These are phyloP conservation scores for Camponotus floridanus DNA, from an alignment of 1,140 invertebrate genomes.

Conservation along the genomic window DNA sequence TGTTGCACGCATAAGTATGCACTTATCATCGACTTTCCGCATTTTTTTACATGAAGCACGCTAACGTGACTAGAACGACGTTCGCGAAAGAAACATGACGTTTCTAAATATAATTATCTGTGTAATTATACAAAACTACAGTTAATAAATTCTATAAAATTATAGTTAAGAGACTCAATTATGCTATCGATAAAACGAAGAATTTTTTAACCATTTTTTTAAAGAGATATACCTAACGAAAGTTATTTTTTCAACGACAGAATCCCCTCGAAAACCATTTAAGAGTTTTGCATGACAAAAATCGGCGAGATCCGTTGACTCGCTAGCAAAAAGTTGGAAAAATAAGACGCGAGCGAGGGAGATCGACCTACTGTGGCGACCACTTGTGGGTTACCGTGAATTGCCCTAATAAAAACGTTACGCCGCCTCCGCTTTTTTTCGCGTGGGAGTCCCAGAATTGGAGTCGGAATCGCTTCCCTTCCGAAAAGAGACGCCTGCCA, in stretches of 20 bases:
- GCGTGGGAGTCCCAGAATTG: constrained; percentile 76
- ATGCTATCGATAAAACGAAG: background rate
- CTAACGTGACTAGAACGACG: background rate
- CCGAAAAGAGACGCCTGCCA: constrained; percentile 66
- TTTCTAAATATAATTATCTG: background rate
- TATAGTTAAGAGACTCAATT: background rate
- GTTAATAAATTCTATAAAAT: background rate
- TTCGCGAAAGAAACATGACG: background rate
- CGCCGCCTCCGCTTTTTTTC: constrained; percentile 76
- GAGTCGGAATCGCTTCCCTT: constrained; percentile 26
- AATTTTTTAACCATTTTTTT: background rate
- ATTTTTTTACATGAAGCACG: constrained; percentile 16
- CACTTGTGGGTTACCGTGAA: constrained; percentile 82
- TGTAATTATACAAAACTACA: background rate
- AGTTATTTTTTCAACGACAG: no score
- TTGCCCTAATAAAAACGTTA: constrained; percentile 85
- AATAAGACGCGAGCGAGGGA: constrained; percentile 19
- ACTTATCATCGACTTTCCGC: constrained; percentile 4
- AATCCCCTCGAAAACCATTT: background rate
- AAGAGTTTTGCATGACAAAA: background rate
- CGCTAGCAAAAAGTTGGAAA: constrained; percentile 29
- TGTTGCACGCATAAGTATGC: background rate
- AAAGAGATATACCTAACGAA: background rate
- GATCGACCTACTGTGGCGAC: constrained; percentile 67
- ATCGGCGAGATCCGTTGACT: background rate